These are phyloP conservation scores for human DNA, from an alignment of 2,113 vertebrate genomes.

Conservation along the genomic window DNA sequence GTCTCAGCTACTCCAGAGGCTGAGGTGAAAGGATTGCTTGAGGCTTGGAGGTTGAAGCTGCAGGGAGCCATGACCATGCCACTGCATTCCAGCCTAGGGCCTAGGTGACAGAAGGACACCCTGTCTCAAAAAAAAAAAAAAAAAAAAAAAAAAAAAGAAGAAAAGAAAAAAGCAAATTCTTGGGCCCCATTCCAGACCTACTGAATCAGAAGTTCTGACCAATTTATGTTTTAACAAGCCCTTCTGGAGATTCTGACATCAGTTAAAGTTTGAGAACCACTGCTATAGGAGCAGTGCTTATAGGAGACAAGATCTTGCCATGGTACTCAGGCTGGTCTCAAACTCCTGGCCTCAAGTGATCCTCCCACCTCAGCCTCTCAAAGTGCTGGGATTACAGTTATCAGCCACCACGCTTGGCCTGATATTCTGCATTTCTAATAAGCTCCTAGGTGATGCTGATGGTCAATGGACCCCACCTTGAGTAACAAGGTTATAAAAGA, in stretches of 20 bases:
- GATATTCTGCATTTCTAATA: neutral
- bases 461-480: neutral
- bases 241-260: neutral
- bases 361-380: too few relatives aligned
- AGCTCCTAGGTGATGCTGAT: neutral
- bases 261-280: neutral
- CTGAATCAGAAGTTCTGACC: neutral
- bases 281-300: neutral
- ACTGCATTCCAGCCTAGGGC: neutral
- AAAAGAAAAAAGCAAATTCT: neutral
- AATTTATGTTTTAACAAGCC: conserved; percentile 15
- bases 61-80: too few relatives aligned
- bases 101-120: too few relatives aligned
- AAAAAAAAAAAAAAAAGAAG: too few relatives aligned
- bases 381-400: too few relatives aligned
- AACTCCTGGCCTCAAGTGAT: too few relatives aligned
- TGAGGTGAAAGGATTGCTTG: too few relatives aligned
- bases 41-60: too few relatives aligned
- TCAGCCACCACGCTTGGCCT: neutral
- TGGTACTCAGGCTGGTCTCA: too few relatives aligned
- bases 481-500: neutral
- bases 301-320: too few relatives aligned
- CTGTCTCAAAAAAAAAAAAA: too few relatives aligned
- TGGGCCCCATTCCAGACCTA: neutral
- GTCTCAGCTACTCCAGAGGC: too few relatives aligned